Evolutionary conservation across 2,888 invertebrate genomes (phyloP), one percentile per base, ranked within the genome.

Genomic region (Aporophyla lueneburgensis): DNA sequence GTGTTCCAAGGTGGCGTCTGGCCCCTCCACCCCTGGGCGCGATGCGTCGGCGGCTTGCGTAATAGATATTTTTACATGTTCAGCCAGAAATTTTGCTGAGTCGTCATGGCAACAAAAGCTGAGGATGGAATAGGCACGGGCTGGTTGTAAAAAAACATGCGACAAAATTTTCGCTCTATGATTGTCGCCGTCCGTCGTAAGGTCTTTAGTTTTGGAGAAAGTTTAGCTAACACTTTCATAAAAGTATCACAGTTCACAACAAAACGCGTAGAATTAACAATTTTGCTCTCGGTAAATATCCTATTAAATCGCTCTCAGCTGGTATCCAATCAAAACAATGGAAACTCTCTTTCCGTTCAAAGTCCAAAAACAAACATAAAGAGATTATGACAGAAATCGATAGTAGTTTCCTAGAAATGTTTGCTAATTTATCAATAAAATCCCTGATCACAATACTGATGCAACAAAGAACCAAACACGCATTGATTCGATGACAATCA

Each of bases 51-150:
- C 91, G 91, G 91, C 90, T 94, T 94, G 92, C 94, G 95, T 95
- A 95, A 95, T 93, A 93, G 93, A 93, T 95, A 94, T 95, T 95
- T 95, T 94, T 94, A 94, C 91, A 90, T 90, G 85, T 82, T 86
- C 88, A 84, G 84, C 80, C 81, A 86, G 86, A 89, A 89, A 88
- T 88, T 91, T 88, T 83, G 91, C 88, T 87, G 78, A 86, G 90
- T 91, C 80, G 89, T 83, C 89, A 89, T 89, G 83, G 89, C 62
- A 86, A 91, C 90, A 82, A 61, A 40, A 67, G 21, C 66, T 49
- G 51, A 71, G 33, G 67, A 62, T 51, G 61, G 33, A 59, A 27
- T 68, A 33, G 33, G 33, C 33, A 71, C 33, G 59, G 63, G 43
- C 49, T 54, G 56, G 21, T 58, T 43, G 51, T 33, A 71, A 71